Evolutionary conservation across 2,797 vertebrate species (phyloP).

Genomic region (Tapirus indicus): DNA sequence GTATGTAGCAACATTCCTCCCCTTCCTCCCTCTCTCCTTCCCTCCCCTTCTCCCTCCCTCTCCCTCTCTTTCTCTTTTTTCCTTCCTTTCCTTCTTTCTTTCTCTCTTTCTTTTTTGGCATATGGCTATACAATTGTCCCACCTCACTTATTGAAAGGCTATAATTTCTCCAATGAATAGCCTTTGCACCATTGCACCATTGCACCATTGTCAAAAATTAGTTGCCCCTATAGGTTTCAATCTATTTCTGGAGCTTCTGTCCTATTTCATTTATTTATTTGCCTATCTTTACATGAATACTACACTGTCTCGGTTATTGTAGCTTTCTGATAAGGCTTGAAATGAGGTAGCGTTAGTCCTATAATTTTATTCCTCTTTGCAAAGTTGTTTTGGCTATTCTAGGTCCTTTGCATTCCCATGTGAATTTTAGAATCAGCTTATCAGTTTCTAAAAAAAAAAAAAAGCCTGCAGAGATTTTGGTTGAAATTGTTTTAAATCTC

Average conservation of each 20-base stretch:
- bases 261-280: not conserved
- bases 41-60: too few species aligned
- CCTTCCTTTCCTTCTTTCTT: too few species aligned
- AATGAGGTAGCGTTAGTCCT: not conserved
- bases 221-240: not conserved
- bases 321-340: not conserved
- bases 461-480: not conserved
- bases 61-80: too few species aligned
- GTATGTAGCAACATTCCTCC: too few species aligned
- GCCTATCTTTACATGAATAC: not conserved
- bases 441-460: not conserved
- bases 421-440: not conserved
- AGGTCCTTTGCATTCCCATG: not conserved
- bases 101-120: not conserved
- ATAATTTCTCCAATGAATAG: not conserved
- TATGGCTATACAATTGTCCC: not conserved
- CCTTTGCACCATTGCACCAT: not conserved
- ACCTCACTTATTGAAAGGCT: not conserved
- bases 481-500: not conserved
- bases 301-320: not conserved
- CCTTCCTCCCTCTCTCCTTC: too few species aligned
- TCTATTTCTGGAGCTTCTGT: not conserved
- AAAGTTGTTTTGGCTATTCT: not conserved
- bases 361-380: not conserved
- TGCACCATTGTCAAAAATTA: not conserved